Evolutionary conservation across 2,797 vertebrate genomes (phyloP), one percentile per base, ranked within the genome.

Genomic region (Betta splendens): DNA sequence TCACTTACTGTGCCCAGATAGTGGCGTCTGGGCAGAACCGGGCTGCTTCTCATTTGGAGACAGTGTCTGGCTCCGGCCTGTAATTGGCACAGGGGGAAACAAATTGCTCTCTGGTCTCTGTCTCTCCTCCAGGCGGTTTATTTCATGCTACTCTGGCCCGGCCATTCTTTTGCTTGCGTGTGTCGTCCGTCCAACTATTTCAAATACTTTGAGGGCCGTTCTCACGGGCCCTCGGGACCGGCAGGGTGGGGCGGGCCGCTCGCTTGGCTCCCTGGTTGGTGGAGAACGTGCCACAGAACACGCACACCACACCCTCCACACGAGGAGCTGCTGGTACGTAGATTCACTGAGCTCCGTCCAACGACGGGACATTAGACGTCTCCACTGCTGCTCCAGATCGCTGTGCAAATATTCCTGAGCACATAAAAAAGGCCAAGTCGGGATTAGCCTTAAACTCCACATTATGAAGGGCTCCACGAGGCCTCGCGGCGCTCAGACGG

Each of bases 101-200:
- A 85, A 90, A 89, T 89, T 86, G 80, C 85, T 88, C 86, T 75
- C 84, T 73, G 76, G 80, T 87, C 75, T 81, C 76, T 75, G 78
- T 85, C 81, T 80, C 62, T 80, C 55, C 80, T 79, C 33, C 16
- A 53, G 52, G 76, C 80, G 80, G 80, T 85, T 83, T 84, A 80
- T 79, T 85, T 83, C 75, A 83, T 85, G 73, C 71, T 64, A 42
- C 75, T 84, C 61, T 57, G 64, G 75, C 72, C 42, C 61, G 58
- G 57, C 75, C 75, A 77, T 84, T 84, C 77, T 79, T 75, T 77
- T 80, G 48, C 53, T 74, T 54, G 79, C 76, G 65, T 78, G 77
- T 85, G 83, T 83, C 76, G 68, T 84, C 72, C 67, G 64, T 88
- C 84, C 86, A 87, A 83, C 71, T 81, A 83, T 85, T 87, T 82